Conservation (phyloP, 2,888 invertebrate species). For the Diabrotica balteata region DNA sequence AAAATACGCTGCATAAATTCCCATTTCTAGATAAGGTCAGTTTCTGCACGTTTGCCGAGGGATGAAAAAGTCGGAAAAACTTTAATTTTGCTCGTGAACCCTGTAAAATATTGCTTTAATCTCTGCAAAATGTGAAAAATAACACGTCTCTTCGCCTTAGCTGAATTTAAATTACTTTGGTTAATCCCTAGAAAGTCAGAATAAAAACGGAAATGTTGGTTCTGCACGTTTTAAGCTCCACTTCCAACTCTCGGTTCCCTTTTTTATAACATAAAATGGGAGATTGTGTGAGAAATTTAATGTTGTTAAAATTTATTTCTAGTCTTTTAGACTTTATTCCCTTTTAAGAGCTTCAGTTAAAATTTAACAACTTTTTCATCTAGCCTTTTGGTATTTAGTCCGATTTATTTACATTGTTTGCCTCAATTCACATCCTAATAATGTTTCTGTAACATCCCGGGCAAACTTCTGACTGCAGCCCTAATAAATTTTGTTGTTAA, state of each 20-base stretch:
- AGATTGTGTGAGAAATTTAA: constrained; percentile 32
- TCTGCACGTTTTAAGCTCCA: constrained; percentile 34
- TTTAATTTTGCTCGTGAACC: constrained; percentile 57
- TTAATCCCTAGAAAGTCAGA: constrained; percentile 56
- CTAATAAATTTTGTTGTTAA: too few relatives aligned
- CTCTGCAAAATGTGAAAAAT: constrained; percentile 53
- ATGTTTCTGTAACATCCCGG: too few relatives aligned
- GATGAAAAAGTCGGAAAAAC: constrained; percentile 55
- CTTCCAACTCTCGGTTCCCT: constrained; percentile 17
- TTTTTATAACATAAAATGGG: constrained; percentile 27
- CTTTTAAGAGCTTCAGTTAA: not conserved
- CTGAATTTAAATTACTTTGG: constrained; percentile 60
- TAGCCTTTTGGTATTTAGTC: too few relatives aligned
- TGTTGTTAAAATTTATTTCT: constrained; percentile 34
- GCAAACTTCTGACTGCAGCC: too few relatives aligned
- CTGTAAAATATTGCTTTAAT: constrained; percentile 62
- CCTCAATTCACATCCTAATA: too few relatives aligned
- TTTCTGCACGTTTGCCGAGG: constrained; percentile 55
- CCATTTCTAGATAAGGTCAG: constrained; percentile 55
- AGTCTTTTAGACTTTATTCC: constrained; percentile 17
- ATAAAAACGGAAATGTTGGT: constrained; percentile 49
- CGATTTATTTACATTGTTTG: too few relatives aligned
- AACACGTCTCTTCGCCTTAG: constrained; percentile 59
- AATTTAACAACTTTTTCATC: too few relatives aligned
- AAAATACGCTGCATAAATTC: constrained; percentile 55